Conservation (phyloP, 2,797 vertebrate genomes). For the Graptemys geographica region DNA sequence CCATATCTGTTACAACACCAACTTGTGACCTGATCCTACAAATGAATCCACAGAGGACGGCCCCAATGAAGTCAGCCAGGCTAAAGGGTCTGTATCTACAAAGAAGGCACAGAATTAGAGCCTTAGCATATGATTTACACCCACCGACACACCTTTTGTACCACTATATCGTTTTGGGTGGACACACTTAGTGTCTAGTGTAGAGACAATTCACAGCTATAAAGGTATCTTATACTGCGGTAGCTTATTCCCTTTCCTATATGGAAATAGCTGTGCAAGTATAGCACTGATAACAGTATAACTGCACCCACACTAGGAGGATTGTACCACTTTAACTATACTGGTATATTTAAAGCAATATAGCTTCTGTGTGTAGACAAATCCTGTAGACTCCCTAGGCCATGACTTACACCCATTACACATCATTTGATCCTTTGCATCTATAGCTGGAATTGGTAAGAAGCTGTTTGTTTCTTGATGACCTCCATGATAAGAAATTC, state of each 20-base stretch:
- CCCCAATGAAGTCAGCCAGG: no score
- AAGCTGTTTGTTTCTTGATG: neutral
- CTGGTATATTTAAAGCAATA: neutral
- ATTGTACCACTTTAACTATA: fast-evolving
- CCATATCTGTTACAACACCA: no score
- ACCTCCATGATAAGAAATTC: neutral
- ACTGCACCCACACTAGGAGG: neutral
- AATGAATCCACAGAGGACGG: neutral
- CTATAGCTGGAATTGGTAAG: fast-evolving
- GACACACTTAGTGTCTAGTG: neutral
- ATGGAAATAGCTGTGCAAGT: neutral
- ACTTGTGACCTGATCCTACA: neutral
- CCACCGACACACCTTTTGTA: no score
- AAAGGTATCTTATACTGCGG: neutral
- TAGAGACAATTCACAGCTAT: neutral
- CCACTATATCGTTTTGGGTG: no score
- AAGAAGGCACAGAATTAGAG: no score
- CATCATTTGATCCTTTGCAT: neutral
- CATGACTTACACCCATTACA: fast-evolving
- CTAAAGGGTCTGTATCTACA: no score
- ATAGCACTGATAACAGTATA: neutral
- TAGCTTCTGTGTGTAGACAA: neutral
- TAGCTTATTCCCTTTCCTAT: neutral
- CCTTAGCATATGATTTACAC: no score
- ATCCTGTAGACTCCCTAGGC: neutral